Evolutionary conservation across 2,888 invertebrate genomes (phyloP), one percentile per base, ranked within the genome.

Genomic region (Cepaea hortensis): DNA sequence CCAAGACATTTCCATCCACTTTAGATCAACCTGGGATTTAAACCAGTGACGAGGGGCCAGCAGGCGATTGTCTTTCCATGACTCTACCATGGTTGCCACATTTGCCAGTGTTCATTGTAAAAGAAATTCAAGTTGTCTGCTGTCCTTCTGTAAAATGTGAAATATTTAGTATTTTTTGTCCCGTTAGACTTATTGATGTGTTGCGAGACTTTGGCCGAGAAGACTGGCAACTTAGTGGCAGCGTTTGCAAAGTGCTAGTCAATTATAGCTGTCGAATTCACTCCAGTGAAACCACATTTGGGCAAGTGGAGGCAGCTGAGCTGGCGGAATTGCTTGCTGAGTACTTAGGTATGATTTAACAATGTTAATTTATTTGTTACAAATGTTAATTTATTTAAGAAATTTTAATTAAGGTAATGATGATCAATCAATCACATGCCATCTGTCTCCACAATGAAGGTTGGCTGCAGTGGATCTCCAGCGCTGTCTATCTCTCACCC

Each of bases 181-280:
- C 89, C 62, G 65, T 13, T 91, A 95, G 95, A 90, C 91, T 95
- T 87, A 94, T 96, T 11, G 95, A 95, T 73, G 95, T 96, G 83
- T 92, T 97, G 84, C 95, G 95, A 76, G 95, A 95, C 85, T 95
- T 96, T 89, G 95, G 96, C 15, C 95, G 96, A 89, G 95, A 95
- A 87, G 96, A 97, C 93, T 97, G 96, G 96, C 95, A 96, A 89
- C 93, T 97, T 87, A 96, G 96, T 11, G 96, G 96, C 86, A 96
- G 97, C 88, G 96, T 97, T 23, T 97, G 97, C 95, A 96, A 96
- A 95, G 96, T 96, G 6, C 94, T 97, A 85, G 97, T 97, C 96
- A 97, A 97, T 94, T 96, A 96, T 91, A 96, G 96, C 87, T 91
- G 91, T 7, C 93, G 92, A 83, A 94, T 94, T 81, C 93, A 93